phyloP scores from a whole-genome alignment of 2,888 invertebrate species.

The Ichneumoninae sp. region DNA sequence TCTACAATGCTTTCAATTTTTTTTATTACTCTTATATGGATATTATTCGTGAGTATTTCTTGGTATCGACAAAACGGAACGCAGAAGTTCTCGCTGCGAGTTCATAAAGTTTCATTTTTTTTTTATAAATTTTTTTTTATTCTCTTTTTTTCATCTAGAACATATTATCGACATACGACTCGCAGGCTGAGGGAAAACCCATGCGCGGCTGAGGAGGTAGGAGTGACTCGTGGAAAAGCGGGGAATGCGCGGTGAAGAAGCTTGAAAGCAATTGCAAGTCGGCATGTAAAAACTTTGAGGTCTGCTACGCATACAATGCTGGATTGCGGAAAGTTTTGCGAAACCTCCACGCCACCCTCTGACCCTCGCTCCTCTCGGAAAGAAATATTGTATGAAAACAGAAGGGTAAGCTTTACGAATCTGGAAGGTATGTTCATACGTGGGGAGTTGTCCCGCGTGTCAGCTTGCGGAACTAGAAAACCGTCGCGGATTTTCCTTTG shows the following conservation, averaged over 20 bases:
- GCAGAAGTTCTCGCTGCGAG: not conserved
- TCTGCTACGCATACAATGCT: slow-evolving; percentile 60
- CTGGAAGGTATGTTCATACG: slow-evolving; percentile 32
- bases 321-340: slow-evolving; percentile 57
- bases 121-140: not conserved
- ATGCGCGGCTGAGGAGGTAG: not conserved
- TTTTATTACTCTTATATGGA: slow-evolving; percentile 13
- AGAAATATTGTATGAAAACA: slow-evolving; percentile 57
- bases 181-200: slow-evolving; percentile 4
- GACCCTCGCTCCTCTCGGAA: slow-evolving; percentile 21
- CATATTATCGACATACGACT: slow-evolving; percentile 9
- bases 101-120: slow-evolving; percentile 4
- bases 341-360: slow-evolving; percentile 6
- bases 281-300: slow-evolving; percentile 68
- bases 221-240: slow-evolving; percentile 16
- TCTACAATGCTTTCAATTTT: not conserved
- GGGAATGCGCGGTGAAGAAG: slow-evolving; percentile 26
- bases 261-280: slow-evolving; percentile 44
- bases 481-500: slow-evolving; percentile 62
- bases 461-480: slow-evolving; percentile 67
- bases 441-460: slow-evolving; percentile 66
- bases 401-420: slow-evolving; percentile 37
- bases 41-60: slow-evolving; percentile 3
- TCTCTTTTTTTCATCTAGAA: not conserved
- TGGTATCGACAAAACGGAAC: not conserved